These are phyloP conservation scores for Gymnoscelis rufifasciata DNA, from an alignment of 2,888 invertebrate species.

Conservation along the genomic window DNA sequence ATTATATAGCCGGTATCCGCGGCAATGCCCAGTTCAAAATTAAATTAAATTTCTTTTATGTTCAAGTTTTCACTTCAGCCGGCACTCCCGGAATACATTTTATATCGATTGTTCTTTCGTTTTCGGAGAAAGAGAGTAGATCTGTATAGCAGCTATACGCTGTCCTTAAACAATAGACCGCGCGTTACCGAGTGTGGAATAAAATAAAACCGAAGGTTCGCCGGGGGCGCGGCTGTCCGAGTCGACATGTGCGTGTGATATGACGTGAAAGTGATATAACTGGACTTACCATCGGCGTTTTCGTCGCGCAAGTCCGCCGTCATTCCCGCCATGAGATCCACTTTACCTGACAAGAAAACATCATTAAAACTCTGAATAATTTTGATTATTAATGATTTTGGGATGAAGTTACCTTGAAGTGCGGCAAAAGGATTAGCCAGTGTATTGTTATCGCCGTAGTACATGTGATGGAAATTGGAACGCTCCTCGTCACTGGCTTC, in stretches of 20 bases:
- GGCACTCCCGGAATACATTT: too few species aligned
- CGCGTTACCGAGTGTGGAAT: slow-evolving; percentile 43
- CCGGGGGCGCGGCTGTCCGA: slow-evolving; percentile 79
- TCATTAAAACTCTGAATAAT: neutral
- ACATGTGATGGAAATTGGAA: slow-evolving; percentile 62
- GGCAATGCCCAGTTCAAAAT: too few species aligned
- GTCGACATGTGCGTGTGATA: slow-evolving; percentile 75
- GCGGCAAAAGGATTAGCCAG: slow-evolving; percentile 74
- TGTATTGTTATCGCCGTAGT: slow-evolving; percentile 66
- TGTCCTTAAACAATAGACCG: slow-evolving; percentile 40
- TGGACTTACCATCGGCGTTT: slow-evolving; percentile 69
- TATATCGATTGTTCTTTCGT: too few species aligned
- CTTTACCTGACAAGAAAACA: slow-evolving; percentile 53
- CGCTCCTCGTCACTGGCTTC: slow-evolving; percentile 84
- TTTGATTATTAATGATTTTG: neutral
- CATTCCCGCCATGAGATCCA: slow-evolving; percentile 71
- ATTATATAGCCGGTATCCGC: too few species aligned
- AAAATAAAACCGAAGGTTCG: slow-evolving; percentile 52
- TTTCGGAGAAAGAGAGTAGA: too few species aligned
- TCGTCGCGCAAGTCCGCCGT: slow-evolving; percentile 68
- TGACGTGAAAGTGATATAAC: slow-evolving; percentile 58
- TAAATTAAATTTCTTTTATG: too few species aligned
- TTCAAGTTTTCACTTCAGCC: too few species aligned
- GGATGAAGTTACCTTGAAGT: slow-evolving; percentile 52
- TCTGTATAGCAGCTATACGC: slow-evolving; percentile 1